Evolutionary conservation across 2,113 vertebrate species (phyloP).

Genomic region (Carassius carassius): DNA sequence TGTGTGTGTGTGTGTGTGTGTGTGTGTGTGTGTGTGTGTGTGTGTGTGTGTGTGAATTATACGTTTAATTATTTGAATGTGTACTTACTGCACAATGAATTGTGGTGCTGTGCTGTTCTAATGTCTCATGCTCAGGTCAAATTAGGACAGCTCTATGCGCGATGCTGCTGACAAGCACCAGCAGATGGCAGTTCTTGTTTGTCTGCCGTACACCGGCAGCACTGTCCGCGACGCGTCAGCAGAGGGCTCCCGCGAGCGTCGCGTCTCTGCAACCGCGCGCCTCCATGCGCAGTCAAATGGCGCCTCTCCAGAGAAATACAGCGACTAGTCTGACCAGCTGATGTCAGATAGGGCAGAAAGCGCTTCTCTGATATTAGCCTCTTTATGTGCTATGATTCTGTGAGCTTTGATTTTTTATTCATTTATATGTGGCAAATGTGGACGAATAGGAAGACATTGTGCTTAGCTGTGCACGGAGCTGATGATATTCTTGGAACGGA

Average conservation of each 20-base stretch:
- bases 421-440: not conserved
- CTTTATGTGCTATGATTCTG: not conserved
- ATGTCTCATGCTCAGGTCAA: not conserved
- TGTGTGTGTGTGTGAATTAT: no score
- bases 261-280: constrained; percentile 18
- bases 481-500: constrained; percentile 13
- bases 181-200: not conserved
- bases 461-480: not conserved
- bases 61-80: no score
- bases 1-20: no score
- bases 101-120: not conserved
- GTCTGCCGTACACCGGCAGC: not conserved
- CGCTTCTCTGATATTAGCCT: not conserved
- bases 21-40: no score
- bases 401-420: not conserved
- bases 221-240: not conserved
- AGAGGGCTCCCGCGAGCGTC: not conserved
- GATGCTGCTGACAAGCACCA: not conserved
- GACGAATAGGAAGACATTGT: not conserved
- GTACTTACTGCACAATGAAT: not conserved
- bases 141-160: not conserved
- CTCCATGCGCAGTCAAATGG: constrained; percentile 43
- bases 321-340: constrained; percentile 19
- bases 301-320: constrained; percentile 32
- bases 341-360: constrained; percentile 7